A percentile compares a stretch with the other conserved stretches of the same genome.
These are phyloP conservation scores for Dione juno DNA, from an alignment of 2,888 invertebrate genomes.

Conservation along the genomic window DNA sequence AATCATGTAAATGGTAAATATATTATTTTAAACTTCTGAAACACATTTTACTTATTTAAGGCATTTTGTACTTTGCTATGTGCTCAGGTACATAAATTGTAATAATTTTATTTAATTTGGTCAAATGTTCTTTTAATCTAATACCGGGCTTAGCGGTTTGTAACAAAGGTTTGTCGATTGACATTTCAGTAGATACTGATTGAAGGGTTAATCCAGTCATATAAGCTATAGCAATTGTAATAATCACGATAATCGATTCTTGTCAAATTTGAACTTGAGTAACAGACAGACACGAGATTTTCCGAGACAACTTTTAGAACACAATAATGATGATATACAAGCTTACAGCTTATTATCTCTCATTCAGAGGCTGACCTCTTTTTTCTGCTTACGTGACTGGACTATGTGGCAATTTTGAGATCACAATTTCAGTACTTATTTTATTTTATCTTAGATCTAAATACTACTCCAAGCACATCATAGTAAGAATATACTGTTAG, in stretches of 20 bases:
- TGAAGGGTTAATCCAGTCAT: background rate
- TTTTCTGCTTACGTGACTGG: no score
- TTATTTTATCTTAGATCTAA: background rate
- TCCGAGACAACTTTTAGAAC: no score
- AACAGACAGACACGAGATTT: no score
- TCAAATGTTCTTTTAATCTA: constrained; percentile 11
- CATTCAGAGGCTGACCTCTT: no score
- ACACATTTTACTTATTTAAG: background rate
- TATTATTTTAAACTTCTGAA: background rate
- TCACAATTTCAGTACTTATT: constrained; percentile 11
- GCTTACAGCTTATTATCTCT: no score
- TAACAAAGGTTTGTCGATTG: constrained; percentile 5
- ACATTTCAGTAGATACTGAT: background rate
- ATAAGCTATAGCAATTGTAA: no score
- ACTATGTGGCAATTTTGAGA: constrained; percentile 11
- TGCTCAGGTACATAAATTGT: background rate
- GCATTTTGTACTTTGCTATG: background rate
- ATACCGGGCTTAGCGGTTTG: background rate
- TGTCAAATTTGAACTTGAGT: no score
- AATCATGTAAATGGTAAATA: constrained; percentile 2
- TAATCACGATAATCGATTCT: no score
- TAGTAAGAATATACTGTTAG: background rate
- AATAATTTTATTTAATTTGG: constrained; percentile 12
- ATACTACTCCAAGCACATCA: background rate
- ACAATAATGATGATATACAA: no score